Base-by-base conservation (phyloP, 2,888 invertebrate genomes). In the Plebejus anna region DNA sequence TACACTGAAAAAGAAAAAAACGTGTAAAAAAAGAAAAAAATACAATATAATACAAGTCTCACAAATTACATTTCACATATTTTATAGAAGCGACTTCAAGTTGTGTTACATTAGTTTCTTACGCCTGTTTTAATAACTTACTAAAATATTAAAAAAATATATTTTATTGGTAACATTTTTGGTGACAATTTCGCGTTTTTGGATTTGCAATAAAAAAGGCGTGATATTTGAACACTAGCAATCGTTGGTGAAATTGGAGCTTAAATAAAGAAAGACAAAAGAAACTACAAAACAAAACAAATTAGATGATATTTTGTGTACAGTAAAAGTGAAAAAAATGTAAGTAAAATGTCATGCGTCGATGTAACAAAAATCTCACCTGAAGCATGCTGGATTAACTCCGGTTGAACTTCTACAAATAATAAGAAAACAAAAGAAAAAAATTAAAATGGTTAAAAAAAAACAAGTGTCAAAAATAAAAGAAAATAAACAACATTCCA, bases 311-410 rank as follows among this genome's bases (percentile, higher is more conserved):
- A 7, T 9, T 5, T 38, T 51, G 11, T 51, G 59, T 9, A 7
- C 11, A 61, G 22, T 28, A 28, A 61, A 22, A 3, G 11, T 4
- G 9, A 5, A 55, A 76, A 70, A 75, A 70, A 70, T 66, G 32
- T 38, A 75, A 66, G 76, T 70, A 22, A 75, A 70, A 5, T 73
- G 6, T 73, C 32, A 51, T 73, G 47, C n/a, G 28, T 66, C 2
- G 6, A 47, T 70, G 42, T 36, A 76, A 75, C 57, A 75, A 75
- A 75, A 77, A 78, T 80, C 85, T 88, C 86, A 93, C 92, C 88
- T 88, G 90, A 90, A 71, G 91, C 92, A 76, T 84, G 85, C 81
- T 90, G 89, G 81, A 92, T 90, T 80, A 81, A 82, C 83, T 87
- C 84, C 77, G 91, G 85, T 80, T 86, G 85, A 77, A 82, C 81